phyloP scores from a whole-genome alignment of 2,113 vertebrate genomes.

The Paracanthobrama guichenoti region DNA sequence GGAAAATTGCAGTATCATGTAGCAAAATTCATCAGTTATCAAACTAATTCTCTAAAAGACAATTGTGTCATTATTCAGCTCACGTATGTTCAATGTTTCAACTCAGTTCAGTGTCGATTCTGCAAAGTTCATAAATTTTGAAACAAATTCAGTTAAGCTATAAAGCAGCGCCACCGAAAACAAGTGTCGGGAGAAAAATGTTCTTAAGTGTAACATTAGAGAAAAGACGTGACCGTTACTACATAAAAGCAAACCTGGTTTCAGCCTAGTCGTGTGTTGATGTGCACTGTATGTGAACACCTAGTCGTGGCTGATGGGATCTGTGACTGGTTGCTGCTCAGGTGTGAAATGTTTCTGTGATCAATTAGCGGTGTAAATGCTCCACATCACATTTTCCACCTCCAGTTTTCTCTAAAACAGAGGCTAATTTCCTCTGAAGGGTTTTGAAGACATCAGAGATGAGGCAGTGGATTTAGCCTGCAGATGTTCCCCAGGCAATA shows the following conservation, averaged over 20 bases:
- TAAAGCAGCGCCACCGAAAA: neutral
- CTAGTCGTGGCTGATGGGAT: neutral
- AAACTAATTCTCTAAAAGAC: neutral
- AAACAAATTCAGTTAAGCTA: neutral
- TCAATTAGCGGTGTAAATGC: constrained; percentile 47
- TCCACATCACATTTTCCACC: constrained; percentile 32
- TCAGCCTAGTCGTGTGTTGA: constrained; percentile 34
- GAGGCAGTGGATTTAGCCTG: constrained; percentile 81
- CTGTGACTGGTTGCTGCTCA: constrained; percentile 43
- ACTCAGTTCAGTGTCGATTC: neutral
- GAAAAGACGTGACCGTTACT: too few species aligned
- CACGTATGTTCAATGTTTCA: neutral
- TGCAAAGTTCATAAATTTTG: neutral
- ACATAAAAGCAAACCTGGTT: neutral
- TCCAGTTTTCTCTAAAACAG: constrained; percentile 68
- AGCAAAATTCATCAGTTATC: too few species aligned
- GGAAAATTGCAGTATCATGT: too few species aligned
- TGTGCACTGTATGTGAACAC: neutral
- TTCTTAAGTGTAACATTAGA: neutral
- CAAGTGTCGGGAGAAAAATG: too few species aligned
- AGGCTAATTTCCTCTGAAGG: constrained; percentile 73
- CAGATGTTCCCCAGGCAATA: constrained; percentile 83
- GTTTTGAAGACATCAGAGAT: constrained; percentile 77
- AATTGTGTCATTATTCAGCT: neutral
- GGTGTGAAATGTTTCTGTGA: constrained; percentile 34